These are phyloP conservation scores for Tinea trinotella DNA, from an alignment of 2,888 invertebrate genomes.

Conservation along the genomic window DNA sequence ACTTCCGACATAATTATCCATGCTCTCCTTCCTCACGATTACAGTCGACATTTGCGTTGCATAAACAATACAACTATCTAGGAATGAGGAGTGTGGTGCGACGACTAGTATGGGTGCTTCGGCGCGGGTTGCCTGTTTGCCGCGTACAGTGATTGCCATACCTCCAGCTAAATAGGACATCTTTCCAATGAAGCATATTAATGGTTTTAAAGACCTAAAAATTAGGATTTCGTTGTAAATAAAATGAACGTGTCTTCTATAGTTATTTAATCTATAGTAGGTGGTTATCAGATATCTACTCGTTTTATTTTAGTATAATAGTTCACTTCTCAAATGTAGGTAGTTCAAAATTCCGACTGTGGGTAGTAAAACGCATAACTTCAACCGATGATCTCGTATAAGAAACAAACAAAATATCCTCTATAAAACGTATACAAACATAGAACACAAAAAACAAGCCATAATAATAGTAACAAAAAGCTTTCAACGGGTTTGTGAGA, in stretches of 20 bases:
- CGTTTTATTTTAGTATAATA: too few relatives aligned
- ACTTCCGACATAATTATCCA: slow-evolving; percentile 91
- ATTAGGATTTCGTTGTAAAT: neutral
- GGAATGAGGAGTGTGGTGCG: slow-evolving; percentile 91
- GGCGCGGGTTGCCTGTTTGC: slow-evolving; percentile 79
- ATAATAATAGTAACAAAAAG: too few relatives aligned
- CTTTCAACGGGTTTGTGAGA: too few relatives aligned
- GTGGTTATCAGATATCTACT: too few relatives aligned
- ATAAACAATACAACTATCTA: slow-evolving; percentile 89
- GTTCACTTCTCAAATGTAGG: too few relatives aligned
- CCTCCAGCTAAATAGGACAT: slow-evolving; percentile 83
- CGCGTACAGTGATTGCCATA: slow-evolving; percentile 83
- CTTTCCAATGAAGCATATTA: slow-evolving; percentile 82
- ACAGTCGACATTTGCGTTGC: slow-evolving; percentile 87
- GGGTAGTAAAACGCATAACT: too few relatives aligned
- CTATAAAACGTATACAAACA: too few relatives aligned
- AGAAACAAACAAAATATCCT: too few relatives aligned
- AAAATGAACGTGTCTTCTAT: neutral
- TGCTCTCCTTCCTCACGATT: slow-evolving; percentile 86
- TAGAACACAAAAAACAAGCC: too few relatives aligned
- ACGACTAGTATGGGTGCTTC: slow-evolving; percentile 90
- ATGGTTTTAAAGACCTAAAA: slow-evolving; percentile 72
- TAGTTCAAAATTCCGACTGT: too few relatives aligned
- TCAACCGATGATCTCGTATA: too few relatives aligned
- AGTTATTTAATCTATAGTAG: too few relatives aligned